Evolutionary conservation across 2,888 invertebrate genomes (phyloP).

Genomic region (Apotomis turbidana): DNA sequence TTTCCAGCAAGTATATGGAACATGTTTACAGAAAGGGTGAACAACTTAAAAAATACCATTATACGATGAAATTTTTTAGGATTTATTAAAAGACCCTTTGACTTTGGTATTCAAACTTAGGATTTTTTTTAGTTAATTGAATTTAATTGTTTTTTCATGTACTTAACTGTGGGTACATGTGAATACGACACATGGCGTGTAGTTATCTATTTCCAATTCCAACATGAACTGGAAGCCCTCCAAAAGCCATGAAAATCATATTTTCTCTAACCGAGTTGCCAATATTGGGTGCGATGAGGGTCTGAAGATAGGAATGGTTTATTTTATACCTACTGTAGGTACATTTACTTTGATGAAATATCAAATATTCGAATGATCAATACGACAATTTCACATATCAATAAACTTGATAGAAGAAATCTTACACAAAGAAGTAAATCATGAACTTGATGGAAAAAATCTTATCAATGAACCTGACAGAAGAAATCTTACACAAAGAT

Average conservation of each 20-base stretch:
- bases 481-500: not conserved
- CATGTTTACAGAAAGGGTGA: too few relatives aligned
- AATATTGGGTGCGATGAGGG: not conserved
- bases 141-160: too few relatives aligned
- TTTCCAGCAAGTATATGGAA: not conserved
- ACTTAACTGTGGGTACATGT: not conserved
- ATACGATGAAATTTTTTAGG: not conserved
- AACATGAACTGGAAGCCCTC: constrained; percentile 18
- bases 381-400: not conserved
- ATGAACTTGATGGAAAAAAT: too few relatives aligned
- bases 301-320: not conserved
- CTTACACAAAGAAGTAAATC: not conserved
- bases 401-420: not conserved
- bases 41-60: too few relatives aligned
- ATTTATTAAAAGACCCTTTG: too few relatives aligned
- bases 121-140: too few relatives aligned
- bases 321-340: not conserved
- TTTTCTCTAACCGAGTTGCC: constrained; percentile 17
- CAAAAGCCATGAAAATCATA: constrained; percentile 21
- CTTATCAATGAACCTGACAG: not conserved
- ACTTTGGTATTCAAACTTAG: too few relatives aligned
- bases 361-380: not conserved
- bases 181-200: not conserved
- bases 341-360: not conserved
- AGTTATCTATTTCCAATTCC: constrained; percentile 9